These are phyloP conservation scores for Castor canadensis DNA, from an alignment of 2,113 vertebrate species.

Conservation along the genomic window DNA sequence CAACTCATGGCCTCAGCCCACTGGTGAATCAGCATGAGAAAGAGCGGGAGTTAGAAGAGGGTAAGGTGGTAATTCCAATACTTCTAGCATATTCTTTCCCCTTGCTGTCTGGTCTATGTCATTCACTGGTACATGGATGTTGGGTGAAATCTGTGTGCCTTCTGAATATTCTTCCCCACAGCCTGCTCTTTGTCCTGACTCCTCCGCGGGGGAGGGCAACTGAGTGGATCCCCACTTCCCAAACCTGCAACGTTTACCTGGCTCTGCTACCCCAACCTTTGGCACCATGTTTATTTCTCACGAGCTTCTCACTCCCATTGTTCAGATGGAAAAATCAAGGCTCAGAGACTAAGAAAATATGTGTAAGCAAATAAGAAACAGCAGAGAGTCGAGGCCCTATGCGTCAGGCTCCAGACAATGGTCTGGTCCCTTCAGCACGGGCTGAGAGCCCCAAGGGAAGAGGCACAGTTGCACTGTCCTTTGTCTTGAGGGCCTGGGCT, in stretches of 20 bases:
- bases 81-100: not conserved
- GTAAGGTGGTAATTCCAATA: not conserved
- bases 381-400: not conserved
- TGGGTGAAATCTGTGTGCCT: not conserved
- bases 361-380: not conserved
- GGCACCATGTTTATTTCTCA: not conserved
- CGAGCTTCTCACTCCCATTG: not conserved
- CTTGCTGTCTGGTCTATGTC: not conserved
- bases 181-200: not conserved
- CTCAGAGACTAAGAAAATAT: not conserved
- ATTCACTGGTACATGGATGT: not conserved
- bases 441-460: not conserved
- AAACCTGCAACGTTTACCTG: not conserved
- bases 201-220: not conserved
- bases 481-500: not conserved
- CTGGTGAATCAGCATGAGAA: not conserved
- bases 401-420: not conserved
- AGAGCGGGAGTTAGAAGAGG: not conserved
- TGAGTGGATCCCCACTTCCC: not conserved
- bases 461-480: no score
- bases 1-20: not conserved
- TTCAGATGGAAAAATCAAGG: not conserved
- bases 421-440: not conserved
- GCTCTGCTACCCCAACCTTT: not conserved
- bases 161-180: not conserved